phyloP scores from a whole-genome alignment of 2,797 vertebrate genomes.

The Poecile montanus region DNA sequence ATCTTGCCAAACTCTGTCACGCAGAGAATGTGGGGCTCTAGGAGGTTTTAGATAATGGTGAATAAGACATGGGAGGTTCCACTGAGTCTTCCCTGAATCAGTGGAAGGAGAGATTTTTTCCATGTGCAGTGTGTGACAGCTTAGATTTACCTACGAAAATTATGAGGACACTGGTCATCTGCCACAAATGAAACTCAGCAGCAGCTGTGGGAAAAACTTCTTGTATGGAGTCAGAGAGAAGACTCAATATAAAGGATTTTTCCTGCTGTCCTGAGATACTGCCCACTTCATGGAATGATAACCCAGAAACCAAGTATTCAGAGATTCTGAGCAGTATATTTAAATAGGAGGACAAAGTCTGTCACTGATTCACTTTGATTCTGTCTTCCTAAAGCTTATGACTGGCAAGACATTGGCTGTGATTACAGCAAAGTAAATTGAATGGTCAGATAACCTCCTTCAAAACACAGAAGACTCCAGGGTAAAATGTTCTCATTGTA shows the following conservation, averaged over 20 bases:
- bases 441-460: neutral
- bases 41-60: neutral
- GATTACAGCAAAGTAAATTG: neutral
- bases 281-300: neutral
- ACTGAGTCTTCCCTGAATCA: neutral
- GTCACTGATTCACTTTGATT: neutral
- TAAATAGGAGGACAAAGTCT: neutral
- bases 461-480: neutral
- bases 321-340: neutral
- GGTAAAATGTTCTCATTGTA: neutral
- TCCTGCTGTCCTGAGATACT: neutral
- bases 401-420: neutral
- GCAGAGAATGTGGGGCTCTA: neutral
- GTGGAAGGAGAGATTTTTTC: neutral
- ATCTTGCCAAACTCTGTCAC: neutral
- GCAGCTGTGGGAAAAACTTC: neutral
- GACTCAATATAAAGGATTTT: neutral
- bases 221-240: neutral
- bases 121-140: neutral
- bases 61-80: neutral
- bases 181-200: neutral
- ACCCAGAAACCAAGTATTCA: neutral
- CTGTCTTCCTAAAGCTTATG: neutral
- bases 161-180: neutral
- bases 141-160: neutral